phyloP scores from a whole-genome alignment of 2,797 vertebrate species.

The Enteromius paludinosus region DNA sequence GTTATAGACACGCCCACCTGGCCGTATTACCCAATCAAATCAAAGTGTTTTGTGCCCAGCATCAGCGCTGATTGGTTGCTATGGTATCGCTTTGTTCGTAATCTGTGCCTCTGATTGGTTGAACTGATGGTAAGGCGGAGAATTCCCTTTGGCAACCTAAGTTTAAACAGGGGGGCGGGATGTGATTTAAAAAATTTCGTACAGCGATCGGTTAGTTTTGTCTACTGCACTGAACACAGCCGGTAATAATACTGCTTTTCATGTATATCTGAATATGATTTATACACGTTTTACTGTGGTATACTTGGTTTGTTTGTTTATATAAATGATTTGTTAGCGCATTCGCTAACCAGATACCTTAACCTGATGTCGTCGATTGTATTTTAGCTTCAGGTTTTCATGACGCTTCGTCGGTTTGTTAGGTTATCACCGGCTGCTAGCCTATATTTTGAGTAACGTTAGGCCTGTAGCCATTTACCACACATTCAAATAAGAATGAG shows the following conservation, averaged over 20 bases:
- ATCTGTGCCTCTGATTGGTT: constrained; percentile 69
- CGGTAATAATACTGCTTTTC: constrained; percentile 32
- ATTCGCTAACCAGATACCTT: not conserved
- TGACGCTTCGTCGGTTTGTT: not conserved
- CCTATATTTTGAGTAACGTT: not conserved
- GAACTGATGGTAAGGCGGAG: not conserved
- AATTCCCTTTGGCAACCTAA: constrained; percentile 20
- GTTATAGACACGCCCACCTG: constrained; percentile 44
- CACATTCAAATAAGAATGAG: not conserved
- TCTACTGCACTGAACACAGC: constrained; percentile 6
- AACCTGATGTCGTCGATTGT: not conserved
- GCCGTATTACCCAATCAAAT: constrained; percentile 65
- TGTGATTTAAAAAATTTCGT: constrained; percentile 54
- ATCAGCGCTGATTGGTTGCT: constrained; percentile 56
- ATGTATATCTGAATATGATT: not conserved
- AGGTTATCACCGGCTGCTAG: not conserved
- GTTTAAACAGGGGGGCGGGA: constrained; percentile 80
- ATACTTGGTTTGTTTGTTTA: not conserved
- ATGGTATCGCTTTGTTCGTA: constrained; percentile 61
- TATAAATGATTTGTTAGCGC: not conserved
- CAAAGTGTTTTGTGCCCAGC: not conserved
- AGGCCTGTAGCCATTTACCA: not conserved
- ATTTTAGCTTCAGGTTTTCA: not conserved
- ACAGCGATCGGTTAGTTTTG: not conserved
- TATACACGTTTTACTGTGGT: not conserved